phyloP scores from a whole-genome alignment of 2,888 invertebrate species.

The Campopleginae sp. region DNA sequence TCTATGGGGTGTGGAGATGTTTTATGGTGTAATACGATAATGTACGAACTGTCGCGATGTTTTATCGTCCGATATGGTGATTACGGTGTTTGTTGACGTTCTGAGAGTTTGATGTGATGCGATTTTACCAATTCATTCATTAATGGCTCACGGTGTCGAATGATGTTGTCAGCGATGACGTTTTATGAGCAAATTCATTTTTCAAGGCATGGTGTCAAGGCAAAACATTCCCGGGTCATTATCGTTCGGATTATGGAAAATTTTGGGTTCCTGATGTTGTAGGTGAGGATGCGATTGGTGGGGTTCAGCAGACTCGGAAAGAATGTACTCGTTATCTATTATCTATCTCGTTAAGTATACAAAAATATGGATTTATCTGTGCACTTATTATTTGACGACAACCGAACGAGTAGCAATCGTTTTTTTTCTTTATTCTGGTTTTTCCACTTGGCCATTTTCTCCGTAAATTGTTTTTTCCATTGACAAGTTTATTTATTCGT shows the following conservation, averaged over 20 bases:
- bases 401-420: not conserved
- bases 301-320: not conserved
- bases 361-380: not conserved
- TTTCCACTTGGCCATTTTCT: not conserved
- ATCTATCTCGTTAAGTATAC: not conserved
- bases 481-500: not conserved
- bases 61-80: not conserved
- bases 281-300: not conserved
- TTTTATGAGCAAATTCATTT: not conserved
- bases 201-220: not conserved
- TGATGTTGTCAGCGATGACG: not conserved
- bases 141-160: no score
- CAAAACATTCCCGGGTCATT: no score
- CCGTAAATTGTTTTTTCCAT: not conserved
- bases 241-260: not conserved
- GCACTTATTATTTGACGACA: not conserved
- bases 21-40: not conserved
- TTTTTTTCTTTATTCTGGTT: not conserved
- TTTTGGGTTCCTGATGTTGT: not conserved
- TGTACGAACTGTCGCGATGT: not conserved
- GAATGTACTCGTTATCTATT: not conserved
- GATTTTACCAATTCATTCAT: no score
- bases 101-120: not conserved
- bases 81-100: not conserved
- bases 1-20: not conserved